Evolutionary conservation across 2,797 vertebrate genomes (phyloP).

Genomic region (Sebastes taczanowskii): DNA sequence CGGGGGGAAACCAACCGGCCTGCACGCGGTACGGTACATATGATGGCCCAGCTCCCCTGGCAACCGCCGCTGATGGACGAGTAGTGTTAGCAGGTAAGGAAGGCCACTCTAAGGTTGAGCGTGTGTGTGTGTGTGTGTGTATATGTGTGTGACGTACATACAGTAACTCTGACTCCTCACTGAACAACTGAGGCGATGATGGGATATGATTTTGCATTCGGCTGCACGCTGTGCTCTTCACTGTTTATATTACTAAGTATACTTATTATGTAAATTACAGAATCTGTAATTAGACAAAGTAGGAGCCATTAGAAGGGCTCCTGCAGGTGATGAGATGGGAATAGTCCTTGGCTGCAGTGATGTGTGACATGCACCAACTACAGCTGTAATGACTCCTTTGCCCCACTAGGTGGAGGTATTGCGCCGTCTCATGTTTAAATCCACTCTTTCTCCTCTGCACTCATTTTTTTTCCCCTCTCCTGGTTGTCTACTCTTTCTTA

Average conservation of each 20-base stretch:
- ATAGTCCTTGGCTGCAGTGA: constrained; percentile 54
- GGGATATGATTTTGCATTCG: constrained; percentile 31
- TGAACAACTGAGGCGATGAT: constrained; percentile 31
- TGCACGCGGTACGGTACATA: neutral
- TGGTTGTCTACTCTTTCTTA: constrained; percentile 19
- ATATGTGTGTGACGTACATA: neutral
- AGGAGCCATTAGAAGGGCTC: constrained; percentile 70
- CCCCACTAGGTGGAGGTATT: constrained; percentile 76
- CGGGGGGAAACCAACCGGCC: constrained; percentile 15
- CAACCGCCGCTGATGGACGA: constrained; percentile 25
- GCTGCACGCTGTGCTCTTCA: constrained; percentile 46
- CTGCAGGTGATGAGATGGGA: constrained; percentile 77
- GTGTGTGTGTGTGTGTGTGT: neutral
- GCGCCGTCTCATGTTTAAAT: constrained; percentile 25
- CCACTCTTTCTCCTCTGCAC: neutral
- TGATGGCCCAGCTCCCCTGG: constrained; percentile 41
- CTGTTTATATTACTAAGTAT: constrained; percentile 70
- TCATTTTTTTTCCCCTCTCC: constrained; percentile 5
- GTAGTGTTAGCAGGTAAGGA: constrained; percentile 22
- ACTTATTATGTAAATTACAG: constrained; percentile 74
- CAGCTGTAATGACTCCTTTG: constrained; percentile 16
- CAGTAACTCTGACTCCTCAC: constrained; percentile 6
- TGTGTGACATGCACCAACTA: constrained; percentile 18
- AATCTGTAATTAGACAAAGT: constrained; percentile 74
- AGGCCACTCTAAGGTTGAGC: constrained; percentile 16